These are phyloP conservation scores for Hormiphora californensis DNA, from an alignment of 37 sponge, comb jelly and placozoan species.

Conservation along the genomic window DNA sequence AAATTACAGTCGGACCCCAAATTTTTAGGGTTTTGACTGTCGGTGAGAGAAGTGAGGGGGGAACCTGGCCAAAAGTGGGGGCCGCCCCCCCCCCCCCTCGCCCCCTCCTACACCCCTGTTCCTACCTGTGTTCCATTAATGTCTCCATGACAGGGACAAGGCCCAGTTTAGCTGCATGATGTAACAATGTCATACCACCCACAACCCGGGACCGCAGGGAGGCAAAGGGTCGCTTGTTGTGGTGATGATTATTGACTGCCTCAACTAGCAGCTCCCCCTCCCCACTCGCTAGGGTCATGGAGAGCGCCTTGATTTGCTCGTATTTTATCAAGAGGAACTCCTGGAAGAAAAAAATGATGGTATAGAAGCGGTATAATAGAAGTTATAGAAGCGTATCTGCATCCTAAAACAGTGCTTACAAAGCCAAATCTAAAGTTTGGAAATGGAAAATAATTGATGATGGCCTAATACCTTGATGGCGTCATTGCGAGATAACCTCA, in stretches of 20 bases:
- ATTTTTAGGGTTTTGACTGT: no score
- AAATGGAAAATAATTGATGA: no score
- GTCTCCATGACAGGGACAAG: conserved; percentile 56
- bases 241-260: conserved; percentile 52
- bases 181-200: conserved; percentile 63
- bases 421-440: background rate
- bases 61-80: no score
- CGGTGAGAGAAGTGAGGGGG: no score
- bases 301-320: conserved; percentile 40
- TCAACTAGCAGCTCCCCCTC: conserved; percentile 49
- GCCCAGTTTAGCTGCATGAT: conserved; percentile 59
- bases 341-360: background rate
- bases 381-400: background rate
- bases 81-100: background rate
- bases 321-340: conserved; percentile 55
- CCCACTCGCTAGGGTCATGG: background rate
- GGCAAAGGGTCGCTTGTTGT: conserved; percentile 56
- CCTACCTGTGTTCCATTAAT: conserved; percentile 24
- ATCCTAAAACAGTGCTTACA: no score
- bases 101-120: background rate
- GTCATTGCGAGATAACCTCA: conserved; percentile 67
- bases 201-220: conserved; percentile 64
- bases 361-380: background rate
- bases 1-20: no score
- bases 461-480: no score